Conservation (phyloP, 2,797 vertebrate genomes). For the Pelodytes ibericus region DNA sequence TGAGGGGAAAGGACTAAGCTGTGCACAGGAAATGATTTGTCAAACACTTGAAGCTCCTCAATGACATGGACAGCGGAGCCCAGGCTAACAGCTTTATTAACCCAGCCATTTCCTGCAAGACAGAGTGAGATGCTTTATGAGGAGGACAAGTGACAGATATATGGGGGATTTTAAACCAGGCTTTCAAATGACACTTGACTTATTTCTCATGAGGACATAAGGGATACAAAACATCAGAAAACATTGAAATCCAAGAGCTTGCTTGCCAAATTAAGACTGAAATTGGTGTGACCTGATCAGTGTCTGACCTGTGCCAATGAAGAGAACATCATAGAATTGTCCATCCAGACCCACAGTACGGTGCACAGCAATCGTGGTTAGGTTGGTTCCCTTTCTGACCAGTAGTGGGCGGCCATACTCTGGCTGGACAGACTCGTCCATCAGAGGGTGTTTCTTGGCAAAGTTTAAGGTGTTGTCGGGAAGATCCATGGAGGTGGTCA, state of each 20-base stretch:
- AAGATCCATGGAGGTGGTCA: slow-evolving; percentile 88
- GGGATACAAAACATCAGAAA: too few relatives aligned
- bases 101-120: slow-evolving; percentile 84
- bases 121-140: neutral
- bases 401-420: slow-evolving; percentile 83
- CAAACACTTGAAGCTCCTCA: slow-evolving; percentile 94
- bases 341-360: slow-evolving; percentile 79
- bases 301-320: slow-evolving; percentile 88
- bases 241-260: too few relatives aligned
- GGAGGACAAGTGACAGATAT: neutral
- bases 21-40: slow-evolving; percentile 83
- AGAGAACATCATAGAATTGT: slow-evolving; percentile 85
- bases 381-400: slow-evolving; percentile 89
- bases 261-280: too few relatives aligned
- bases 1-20: slow-evolving; percentile 86
- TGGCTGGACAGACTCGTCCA: slow-evolving; percentile 81
- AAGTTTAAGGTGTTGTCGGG: slow-evolving; percentile 95
- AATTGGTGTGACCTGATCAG: too few relatives aligned
- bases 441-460: slow-evolving; percentile 95
- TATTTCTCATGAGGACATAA: too few relatives aligned
- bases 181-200: too few relatives aligned
- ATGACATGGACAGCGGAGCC: slow-evolving; percentile 83
- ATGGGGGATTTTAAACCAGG: neutral
- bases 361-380: slow-evolving; percentile 89
- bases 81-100: slow-evolving; percentile 87